Conservation (phyloP, 2,888 invertebrate genomes). For the Teleiodes luculella region DNA sequence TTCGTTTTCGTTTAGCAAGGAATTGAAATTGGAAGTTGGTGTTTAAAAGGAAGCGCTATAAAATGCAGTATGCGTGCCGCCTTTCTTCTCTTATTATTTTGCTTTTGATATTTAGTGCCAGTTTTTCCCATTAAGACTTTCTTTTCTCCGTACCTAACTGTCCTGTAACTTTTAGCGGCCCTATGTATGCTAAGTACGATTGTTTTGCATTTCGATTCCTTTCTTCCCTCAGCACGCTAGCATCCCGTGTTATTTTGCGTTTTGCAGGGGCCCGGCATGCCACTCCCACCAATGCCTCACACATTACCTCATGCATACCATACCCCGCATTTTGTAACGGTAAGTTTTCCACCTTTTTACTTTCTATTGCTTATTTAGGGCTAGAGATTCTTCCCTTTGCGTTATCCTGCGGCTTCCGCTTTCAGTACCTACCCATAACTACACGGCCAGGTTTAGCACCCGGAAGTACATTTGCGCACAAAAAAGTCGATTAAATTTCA, state of each 20-base stretch:
- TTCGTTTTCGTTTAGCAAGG: too few species aligned
- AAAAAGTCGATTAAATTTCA: too few species aligned
- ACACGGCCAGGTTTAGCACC: too few species aligned
- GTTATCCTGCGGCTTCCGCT: constrained; percentile 9
- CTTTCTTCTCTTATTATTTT: constrained; percentile 19
- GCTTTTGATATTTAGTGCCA: constrained; percentile 26
- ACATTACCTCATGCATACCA: constrained; percentile 77
- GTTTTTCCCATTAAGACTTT: constrained; percentile 11
- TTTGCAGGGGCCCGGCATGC: constrained; percentile 77
- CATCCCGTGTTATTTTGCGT: constrained; percentile 62
- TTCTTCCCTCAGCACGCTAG: constrained; percentile 68
- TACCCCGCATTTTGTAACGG: constrained; percentile 77
- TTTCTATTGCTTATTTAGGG: constrained; percentile 11
- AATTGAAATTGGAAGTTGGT: background rate
- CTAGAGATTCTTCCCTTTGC: constrained; percentile 22
- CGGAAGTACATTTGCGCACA: too few species aligned
- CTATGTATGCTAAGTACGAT: constrained; percentile 15
- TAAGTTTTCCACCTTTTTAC: constrained; percentile 51
- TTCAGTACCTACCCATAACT: background rate
- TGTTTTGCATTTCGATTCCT: constrained; percentile 38
- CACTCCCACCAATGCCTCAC: constrained; percentile 72
- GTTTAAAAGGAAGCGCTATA: background rate
- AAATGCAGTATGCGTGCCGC: background rate
- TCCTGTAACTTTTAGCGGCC: background rate
- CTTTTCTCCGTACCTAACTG: constrained; percentile 2